These are phyloP conservation scores for Muscidifurax raptorellus DNA, from an alignment of 1,140 invertebrate genomes.

Conservation along the genomic window DNA sequence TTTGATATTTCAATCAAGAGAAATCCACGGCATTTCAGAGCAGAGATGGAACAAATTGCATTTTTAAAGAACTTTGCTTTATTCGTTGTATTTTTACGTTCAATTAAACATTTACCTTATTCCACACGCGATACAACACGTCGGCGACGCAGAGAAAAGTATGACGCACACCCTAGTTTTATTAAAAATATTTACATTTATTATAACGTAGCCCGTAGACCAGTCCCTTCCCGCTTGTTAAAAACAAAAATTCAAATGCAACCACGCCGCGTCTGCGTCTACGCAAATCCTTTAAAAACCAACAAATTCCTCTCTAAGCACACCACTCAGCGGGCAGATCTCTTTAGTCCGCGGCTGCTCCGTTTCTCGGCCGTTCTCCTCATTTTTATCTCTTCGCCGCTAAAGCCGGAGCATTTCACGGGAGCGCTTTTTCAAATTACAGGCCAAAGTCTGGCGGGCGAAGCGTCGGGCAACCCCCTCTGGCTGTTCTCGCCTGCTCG, in stretches of 20 bases:
- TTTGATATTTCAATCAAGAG: background rate
- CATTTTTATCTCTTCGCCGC: background rate
- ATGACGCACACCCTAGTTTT: no score
- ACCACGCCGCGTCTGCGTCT: background rate
- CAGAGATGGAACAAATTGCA: no score
- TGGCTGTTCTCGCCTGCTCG: background rate
- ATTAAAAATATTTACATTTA: no score
- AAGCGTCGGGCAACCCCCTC: background rate
- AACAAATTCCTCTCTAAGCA: background rate
- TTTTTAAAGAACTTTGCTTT: no score
- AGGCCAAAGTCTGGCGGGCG: background rate
- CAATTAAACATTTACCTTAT: no score
- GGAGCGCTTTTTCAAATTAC: constrained; percentile 27
- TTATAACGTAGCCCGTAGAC: no score
- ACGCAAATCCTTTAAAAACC: background rate
- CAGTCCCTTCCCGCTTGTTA: no score
- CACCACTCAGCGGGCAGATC: background rate
- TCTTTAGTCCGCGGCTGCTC: background rate
- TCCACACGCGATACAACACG: no score
- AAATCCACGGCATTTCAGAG: background rate
- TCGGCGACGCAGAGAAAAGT: no score
- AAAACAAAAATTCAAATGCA: background rate
- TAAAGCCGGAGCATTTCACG: background rate
- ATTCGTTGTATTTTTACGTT: no score
- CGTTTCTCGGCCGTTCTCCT: background rate